Conservation (phyloP, 2,888 invertebrate genomes). For the Acheta domesticus region DNA sequence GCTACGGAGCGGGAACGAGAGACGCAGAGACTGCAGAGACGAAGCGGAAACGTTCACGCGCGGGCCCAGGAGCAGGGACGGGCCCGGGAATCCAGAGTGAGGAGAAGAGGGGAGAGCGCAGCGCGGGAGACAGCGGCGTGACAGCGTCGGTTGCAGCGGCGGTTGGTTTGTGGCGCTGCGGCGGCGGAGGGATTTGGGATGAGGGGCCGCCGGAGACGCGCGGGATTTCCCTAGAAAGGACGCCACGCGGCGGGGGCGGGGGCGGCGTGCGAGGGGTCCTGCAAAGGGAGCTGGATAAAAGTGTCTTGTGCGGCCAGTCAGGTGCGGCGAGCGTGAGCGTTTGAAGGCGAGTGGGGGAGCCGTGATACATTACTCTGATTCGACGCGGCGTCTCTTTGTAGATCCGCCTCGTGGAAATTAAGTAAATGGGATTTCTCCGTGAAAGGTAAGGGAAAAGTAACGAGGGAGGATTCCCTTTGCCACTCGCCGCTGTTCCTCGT, state of each 20-base stretch:
- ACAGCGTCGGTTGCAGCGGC: neutral
- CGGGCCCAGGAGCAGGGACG: neutral
- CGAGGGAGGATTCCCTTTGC: too few relatives aligned
- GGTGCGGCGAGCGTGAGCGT: neutral
- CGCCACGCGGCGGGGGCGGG: neutral
- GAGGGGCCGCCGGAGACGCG: neutral
- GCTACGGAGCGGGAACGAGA: neutral
- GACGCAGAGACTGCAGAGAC: neutral
- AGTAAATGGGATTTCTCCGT: neutral
- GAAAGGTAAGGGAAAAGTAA: too few relatives aligned
- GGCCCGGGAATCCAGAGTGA: neutral
- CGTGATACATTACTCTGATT: conserved; percentile 18
- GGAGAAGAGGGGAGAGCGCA: neutral
- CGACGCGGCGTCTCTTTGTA: neutral
- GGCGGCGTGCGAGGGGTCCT: neutral
- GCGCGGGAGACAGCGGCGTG: neutral
- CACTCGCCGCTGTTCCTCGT: too few relatives aligned
- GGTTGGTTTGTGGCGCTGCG: neutral
- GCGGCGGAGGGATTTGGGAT: neutral
- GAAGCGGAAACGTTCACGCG: neutral
- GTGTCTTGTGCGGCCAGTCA: neutral
- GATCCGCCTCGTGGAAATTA: neutral
- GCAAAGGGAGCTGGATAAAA: neutral
- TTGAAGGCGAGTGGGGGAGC: neutral
- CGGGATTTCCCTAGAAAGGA: neutral